phyloP scores from a whole-genome alignment of 1,140 invertebrate genomes.

The Penaeus japonicus region DNA sequence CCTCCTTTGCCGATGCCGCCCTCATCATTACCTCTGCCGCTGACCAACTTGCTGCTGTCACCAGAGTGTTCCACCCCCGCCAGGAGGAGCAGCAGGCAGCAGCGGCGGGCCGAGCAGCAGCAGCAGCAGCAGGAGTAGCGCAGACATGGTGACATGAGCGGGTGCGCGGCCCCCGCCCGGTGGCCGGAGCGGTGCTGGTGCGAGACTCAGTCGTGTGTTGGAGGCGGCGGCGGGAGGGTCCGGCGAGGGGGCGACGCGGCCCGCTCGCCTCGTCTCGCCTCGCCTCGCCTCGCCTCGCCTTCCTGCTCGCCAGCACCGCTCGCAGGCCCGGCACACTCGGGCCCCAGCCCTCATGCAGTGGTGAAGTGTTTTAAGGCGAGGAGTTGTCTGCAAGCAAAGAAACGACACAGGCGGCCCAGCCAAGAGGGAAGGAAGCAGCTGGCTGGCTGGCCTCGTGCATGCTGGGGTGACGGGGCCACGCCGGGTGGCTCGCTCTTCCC shows the following conservation, averaged over 20 bases:
- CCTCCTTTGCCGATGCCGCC: neutral
- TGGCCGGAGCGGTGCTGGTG: conserved; percentile 24
- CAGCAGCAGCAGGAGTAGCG: conserved; percentile 10
- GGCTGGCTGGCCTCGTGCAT: conserved; percentile 18
- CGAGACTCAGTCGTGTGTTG: conserved; percentile 31
- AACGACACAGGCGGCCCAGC: neutral
- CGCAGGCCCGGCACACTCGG: neutral
- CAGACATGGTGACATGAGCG: conserved; percentile 29
- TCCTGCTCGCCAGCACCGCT: neutral
- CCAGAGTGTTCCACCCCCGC: neutral
- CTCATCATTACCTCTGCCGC: neutral
- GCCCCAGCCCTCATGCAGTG: too few species aligned
- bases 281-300: neutral
- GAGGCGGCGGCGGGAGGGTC: conserved; percentile 28
- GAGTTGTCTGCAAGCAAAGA: neutral
- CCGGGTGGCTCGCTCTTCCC: neutral
- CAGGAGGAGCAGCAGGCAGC: neutral
- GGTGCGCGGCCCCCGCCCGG: conserved; percentile 12
- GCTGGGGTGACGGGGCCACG: conserved; percentile 14
- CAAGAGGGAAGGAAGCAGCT: neutral
- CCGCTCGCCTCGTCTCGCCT: neutral
- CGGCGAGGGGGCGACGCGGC: neutral
- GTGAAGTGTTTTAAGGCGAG: too few species aligned
- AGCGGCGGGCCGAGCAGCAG: conserved; percentile 15
- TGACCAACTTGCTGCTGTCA: conserved; percentile 19